These are phyloP conservation scores for Cyphomyrmex costatus DNA, from an alignment of 1,140 invertebrate species.

Conservation along the genomic window DNA sequence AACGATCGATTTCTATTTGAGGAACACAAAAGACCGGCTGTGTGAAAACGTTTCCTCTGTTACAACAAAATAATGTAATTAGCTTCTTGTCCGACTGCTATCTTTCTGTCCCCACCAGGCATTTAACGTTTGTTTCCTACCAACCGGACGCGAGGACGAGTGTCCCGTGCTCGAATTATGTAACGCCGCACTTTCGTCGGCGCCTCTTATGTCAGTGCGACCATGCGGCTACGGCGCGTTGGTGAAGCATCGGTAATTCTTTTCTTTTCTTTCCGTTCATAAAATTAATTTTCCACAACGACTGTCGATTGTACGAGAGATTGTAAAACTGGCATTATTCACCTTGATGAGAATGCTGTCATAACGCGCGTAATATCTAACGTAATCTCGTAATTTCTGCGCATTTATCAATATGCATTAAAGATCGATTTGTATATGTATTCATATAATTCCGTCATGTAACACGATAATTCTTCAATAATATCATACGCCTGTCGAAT, in stretches of 20 bases:
- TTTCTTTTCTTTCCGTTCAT: conserved; percentile 9
- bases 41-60: conserved; percentile 59
- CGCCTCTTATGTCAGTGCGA: conserved; percentile 69
- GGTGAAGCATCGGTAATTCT: conserved; percentile 20
- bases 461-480: neutral
- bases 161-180: conserved; percentile 81
- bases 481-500: neutral
- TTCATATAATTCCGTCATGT: neutral
- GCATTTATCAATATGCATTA: conserved; percentile 3
- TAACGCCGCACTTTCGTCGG: conserved; percentile 83
- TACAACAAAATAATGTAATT: conserved; percentile 71
- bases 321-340: conserved; percentile 7
- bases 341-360: conserved; percentile 1
- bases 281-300: conserved; percentile 27
- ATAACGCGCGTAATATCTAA: neutral
- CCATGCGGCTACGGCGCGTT: neutral
- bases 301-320: neutral
- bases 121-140: conserved; percentile 59
- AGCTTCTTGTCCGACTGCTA: conserved; percentile 67
- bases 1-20: conserved; percentile 54
- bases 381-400: conserved; percentile 18
- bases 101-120: conserved; percentile 58
- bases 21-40: conserved; percentile 23
- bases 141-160: conserved; percentile 74
- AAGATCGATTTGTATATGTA: neutral